Percentiles rank a stretch among this genome's conserved stretches.
Evolutionary conservation across 2,113 vertebrate species (phyloP).

Genomic region (Anthoscopus minutus): DNA sequence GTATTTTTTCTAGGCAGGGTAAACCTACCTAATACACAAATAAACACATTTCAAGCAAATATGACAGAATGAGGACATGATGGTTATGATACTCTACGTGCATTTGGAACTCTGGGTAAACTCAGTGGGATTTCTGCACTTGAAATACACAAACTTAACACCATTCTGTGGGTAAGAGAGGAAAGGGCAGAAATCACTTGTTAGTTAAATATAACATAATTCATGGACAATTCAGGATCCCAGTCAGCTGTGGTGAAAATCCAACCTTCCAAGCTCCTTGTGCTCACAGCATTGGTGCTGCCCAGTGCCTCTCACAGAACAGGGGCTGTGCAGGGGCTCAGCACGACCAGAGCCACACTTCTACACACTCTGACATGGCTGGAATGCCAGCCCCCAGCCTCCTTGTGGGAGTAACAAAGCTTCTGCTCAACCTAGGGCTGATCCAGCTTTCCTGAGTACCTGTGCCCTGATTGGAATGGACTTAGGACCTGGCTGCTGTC

Average conservation of each 20-base stretch:
- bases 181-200: not conserved
- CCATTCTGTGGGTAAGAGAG: not conserved
- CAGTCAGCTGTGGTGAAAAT: rapidly evolving
- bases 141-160: not conserved
- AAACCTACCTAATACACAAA: conserved; percentile 41
- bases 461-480: not conserved
- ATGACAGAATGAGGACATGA: conserved; percentile 62
- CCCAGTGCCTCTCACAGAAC: not conserved
- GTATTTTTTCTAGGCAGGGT: not conserved
- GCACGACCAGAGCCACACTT: rapidly evolving
- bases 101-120: conserved; percentile 9
- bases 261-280: not conserved
- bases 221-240: not conserved
- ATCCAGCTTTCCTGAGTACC: not conserved
- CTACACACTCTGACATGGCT: not conserved
- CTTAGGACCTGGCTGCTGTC: not conserved
- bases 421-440: not conserved
- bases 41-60: conserved; percentile 52
- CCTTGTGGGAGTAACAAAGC: not conserved
- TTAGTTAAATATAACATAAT: not conserved
- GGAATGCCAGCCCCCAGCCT: not conserved
- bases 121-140: not conserved
- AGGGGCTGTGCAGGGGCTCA: not conserved
- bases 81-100: not conserved
- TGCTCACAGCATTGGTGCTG: rapidly evolving